Evolutionary conservation across 2,797 vertebrate genomes (phyloP).

Genomic region (Gymnodraco acuticeps): DNA sequence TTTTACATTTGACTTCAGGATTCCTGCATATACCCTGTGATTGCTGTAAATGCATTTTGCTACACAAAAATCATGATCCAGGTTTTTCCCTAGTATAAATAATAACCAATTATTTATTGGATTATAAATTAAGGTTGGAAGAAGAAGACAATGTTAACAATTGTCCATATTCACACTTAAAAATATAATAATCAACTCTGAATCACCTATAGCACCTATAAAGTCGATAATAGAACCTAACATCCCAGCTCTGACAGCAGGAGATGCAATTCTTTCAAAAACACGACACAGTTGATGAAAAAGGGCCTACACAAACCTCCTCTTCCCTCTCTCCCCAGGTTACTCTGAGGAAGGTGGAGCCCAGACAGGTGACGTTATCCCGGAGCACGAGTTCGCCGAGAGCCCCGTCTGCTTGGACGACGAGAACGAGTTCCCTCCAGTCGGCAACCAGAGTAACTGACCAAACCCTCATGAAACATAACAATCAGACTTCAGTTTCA

Average conservation of each 20-base stretch:
- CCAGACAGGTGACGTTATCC: slow-evolving; percentile 92
- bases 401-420: slow-evolving; percentile 94
- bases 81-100: no score
- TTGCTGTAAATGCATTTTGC: no score
- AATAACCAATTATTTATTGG: background rate
- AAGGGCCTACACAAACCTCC: background rate
- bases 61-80: no score
- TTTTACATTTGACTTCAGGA: no score
- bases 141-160: background rate
- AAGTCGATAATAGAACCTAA: background rate
- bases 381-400: slow-evolving; percentile 94
- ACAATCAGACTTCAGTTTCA: slow-evolving; percentile 45
- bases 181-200: no score
- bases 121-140: background rate
- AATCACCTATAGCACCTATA: background rate
- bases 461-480: slow-evolving; percentile 36
- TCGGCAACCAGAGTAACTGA: slow-evolving; percentile 91
- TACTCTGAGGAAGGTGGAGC: slow-evolving; percentile 94
- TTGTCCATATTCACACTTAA: background rate
- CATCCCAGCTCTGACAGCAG: background rate
- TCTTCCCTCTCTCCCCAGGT: slow-evolving; percentile 76
- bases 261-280: background rate
- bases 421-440: slow-evolving; percentile 94
- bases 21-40: no score
- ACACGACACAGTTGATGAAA: no score